These are phyloP conservation scores for Bufotes viridis DNA, from an alignment of 2,797 vertebrate species.

Conservation along the genomic window DNA sequence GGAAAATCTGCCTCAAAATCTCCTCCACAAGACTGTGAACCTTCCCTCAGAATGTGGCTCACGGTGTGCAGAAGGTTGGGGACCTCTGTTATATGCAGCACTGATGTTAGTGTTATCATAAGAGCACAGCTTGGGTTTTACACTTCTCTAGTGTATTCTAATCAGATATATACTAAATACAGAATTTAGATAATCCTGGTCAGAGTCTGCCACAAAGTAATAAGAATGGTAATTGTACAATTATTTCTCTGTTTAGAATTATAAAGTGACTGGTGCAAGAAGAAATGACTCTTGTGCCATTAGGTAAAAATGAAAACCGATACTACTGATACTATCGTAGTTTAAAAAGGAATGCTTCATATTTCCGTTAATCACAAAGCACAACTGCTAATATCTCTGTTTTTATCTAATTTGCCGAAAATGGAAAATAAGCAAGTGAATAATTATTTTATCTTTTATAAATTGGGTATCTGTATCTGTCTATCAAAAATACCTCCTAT, in stretches of 20 bases:
- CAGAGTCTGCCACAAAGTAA: background rate
- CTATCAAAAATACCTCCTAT: no score
- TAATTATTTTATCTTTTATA: no score
- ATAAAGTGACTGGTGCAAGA: background rate
- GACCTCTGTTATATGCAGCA: background rate
- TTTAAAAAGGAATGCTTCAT: background rate
- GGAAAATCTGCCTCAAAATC: no score
- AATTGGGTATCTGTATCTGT: no score
- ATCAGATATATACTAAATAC: background rate
- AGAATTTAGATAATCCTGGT: background rate
- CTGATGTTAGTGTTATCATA: background rate
- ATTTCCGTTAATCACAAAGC: background rate
- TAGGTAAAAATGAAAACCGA: background rate
- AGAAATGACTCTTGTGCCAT: background rate
- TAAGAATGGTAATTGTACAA: conserved; percentile 1
- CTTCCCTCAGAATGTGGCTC: no score
- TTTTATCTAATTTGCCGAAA: no score
- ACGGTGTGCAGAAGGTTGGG: background rate
- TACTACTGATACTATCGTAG: background rate
- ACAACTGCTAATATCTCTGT: no score
- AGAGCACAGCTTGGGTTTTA: background rate
- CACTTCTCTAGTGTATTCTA: background rate
- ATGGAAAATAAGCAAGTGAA: no score
- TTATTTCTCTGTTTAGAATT: conserved; percentile 6
- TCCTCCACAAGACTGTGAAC: no score